Conservation (phyloP, 2,888 invertebrate genomes). For the Drosophila melanocephala region DNA sequence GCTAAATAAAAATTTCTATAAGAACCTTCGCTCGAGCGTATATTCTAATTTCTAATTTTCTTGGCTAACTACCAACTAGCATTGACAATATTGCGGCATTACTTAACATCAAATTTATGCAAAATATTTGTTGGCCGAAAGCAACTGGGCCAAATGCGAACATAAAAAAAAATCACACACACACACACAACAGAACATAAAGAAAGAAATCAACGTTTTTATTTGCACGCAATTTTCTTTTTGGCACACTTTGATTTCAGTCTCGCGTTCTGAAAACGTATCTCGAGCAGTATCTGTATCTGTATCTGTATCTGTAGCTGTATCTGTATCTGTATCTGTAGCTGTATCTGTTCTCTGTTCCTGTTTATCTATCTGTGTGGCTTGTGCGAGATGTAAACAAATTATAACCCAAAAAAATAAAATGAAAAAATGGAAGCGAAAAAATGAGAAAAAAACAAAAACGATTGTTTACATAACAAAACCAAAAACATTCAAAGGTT, state of each 20-base stretch:
- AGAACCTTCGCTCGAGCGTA: constrained; percentile 47
- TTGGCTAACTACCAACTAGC: constrained; percentile 74
- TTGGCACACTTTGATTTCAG: constrained; percentile 74
- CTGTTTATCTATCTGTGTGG: constrained; percentile 20
- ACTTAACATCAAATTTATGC: constrained; percentile 74
- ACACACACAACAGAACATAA: not conserved
- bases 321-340: constrained; percentile 10
- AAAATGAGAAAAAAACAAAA: constrained; percentile 32
- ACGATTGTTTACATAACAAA: constrained; percentile 80
- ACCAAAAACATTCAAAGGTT: constrained; percentile 58
- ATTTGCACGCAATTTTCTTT: constrained; percentile 67
- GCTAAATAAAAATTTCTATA: constrained; percentile 51
- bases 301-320: constrained; percentile 22
- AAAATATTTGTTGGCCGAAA: constrained; percentile 50
- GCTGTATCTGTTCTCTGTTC: constrained; percentile 14
- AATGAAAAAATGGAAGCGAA: constrained; percentile 25
- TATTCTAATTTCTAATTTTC: constrained; percentile 40
- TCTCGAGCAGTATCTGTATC: constrained; percentile 10
- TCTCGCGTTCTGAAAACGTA: constrained; percentile 24
- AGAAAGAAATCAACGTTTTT: constrained; percentile 40
- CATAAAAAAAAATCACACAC: constrained; percentile 13
- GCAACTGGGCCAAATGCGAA: constrained; percentile 55
- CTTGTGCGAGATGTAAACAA: constrained; percentile 72
- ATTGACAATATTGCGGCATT: constrained; percentile 63
- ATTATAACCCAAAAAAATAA: constrained; percentile 53